Conservation (phyloP, 2,888 invertebrate species). For the Proisotoma minuta region DNA sequence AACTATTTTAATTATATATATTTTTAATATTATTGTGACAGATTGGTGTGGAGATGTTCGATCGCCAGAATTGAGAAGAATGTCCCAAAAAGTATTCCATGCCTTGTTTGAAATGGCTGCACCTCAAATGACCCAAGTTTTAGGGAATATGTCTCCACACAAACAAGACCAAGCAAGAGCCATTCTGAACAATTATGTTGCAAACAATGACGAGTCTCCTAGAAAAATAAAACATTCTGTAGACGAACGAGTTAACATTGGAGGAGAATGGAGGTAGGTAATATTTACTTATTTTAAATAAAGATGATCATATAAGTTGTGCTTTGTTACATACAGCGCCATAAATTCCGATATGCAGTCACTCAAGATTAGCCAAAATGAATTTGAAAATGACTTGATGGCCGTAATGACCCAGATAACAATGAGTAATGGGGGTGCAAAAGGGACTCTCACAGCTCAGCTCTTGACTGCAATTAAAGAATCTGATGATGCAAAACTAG, state of each 20-base stretch:
- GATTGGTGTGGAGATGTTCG: conserved; percentile 46
- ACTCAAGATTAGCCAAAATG: conserved; percentile 29
- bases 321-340: conserved; percentile 28
- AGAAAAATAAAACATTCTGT: conserved; percentile 14
- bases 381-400: conserved; percentile 29
- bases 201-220: conserved; percentile 25
- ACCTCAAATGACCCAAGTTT: conserved; percentile 46
- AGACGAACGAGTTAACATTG: conserved; percentile 26
- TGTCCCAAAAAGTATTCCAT: conserved; percentile 46
- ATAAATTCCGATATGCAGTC: conserved; percentile 46
- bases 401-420: conserved; percentile 41
- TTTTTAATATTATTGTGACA: too few species aligned
- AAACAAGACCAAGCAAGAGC: conserved; percentile 46
- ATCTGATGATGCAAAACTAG: conserved; percentile 38
- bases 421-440: conserved; percentile 23
- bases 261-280: conserved; percentile 43
- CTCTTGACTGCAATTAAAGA: conserved; percentile 40
- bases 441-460: conserved; percentile 30
- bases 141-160: conserved; percentile 40
- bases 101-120: conserved; percentile 47
- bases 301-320: neutral
- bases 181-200: conserved; percentile 41
- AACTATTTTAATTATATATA: too few species aligned
- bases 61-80: conserved; percentile 43
- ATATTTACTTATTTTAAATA: neutral